Base-by-base conservation (phyloP, 2,113 vertebrate species). In the Nycticorax nycticorax region DNA sequence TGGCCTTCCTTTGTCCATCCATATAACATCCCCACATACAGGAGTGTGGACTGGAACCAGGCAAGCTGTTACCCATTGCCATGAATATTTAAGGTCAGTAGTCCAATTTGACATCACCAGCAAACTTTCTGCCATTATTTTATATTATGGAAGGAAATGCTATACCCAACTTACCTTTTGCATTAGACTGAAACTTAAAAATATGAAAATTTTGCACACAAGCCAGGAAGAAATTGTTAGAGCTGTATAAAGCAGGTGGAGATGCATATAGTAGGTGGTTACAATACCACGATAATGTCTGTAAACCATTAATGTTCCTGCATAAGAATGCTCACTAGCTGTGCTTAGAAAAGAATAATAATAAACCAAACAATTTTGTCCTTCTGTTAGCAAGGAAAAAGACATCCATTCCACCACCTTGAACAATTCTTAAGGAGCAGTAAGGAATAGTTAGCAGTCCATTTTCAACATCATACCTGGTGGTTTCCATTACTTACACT, bases 381-480 rank as follows among this genome's bases (percentile, higher is more conserved):
- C 88, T 93, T 89, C 81, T 84, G 26, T 68, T 89, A 85, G 30
- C 43, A 72, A 75, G 62, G 20, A 68, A 94, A 96, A 93, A 91
- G 23, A 35, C 73, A 89, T 67, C 12, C 9, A 84, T 71, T 55
- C 47, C 52, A 86, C 12, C 30, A 95, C 43, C 80, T 24, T 10
- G 1, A 92, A 48, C 73, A 89, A 75, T 81, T 96, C 27, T 39
- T 47, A 96, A 59, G 71, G 30, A 53, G 17, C 62, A 90, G 24
- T 69, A 76, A 93, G 64, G 63, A 95, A 80, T 12, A 73, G 68
- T 91, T 87, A 81, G 68, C 41, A 85, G 84, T 52, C 64, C 56
- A 82, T 91, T 96, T 95, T 63, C 91, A 94, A 52, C 80, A 87
- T 75, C 81, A 32, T 91, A 96, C 89, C 87, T 96, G 60, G 48